phyloP scores from a whole-genome alignment of 2,888 invertebrate genomes.

The Tubulanus polymorphus region DNA sequence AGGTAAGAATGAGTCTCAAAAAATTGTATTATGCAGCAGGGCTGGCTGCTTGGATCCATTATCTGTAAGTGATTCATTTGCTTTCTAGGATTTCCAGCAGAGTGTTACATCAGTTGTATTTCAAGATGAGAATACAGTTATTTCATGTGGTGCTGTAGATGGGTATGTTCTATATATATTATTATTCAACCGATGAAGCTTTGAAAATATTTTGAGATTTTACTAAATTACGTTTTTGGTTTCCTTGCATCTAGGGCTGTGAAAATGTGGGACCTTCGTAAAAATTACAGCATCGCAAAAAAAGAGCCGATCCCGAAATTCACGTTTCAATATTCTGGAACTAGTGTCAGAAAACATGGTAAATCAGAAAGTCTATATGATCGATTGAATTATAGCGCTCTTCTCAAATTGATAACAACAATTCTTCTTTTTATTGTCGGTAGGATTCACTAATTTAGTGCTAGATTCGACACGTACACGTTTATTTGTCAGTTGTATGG shows the following conservation, averaged over 20 bases:
- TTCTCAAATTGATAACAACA: neutral
- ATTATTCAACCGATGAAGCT: too few species aligned
- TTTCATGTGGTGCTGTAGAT: conserved; percentile 84
- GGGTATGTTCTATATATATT: conserved; percentile 58
- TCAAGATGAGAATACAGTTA: conserved; percentile 72
- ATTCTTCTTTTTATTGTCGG: neutral
- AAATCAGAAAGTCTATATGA: conserved; percentile 7
- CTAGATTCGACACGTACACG: conserved; percentile 67
- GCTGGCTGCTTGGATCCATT: neutral
- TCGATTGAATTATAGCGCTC: neutral
- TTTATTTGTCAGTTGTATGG: conserved; percentile 83
- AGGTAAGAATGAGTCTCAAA: too few species aligned
- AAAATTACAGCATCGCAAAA: conserved; percentile 69
- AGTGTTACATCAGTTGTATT: conserved; percentile 77
- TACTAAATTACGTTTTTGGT: conserved; percentile 5
- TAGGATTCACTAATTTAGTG: conserved; percentile 64
- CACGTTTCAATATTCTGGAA: conserved; percentile 70
- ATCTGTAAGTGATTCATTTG: neutral
- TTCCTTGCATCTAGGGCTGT: conserved; percentile 59
- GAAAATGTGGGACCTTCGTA: conserved; percentile 83
- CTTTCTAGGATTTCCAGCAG: conserved; percentile 38
- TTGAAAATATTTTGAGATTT: neutral
- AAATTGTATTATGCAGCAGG: too few species aligned
- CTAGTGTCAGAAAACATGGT: conserved; percentile 61
- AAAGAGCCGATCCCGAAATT: conserved; percentile 69